Conservation (phyloP, 2,113 vertebrate species). For the Erinaceus europaeus region DNA sequence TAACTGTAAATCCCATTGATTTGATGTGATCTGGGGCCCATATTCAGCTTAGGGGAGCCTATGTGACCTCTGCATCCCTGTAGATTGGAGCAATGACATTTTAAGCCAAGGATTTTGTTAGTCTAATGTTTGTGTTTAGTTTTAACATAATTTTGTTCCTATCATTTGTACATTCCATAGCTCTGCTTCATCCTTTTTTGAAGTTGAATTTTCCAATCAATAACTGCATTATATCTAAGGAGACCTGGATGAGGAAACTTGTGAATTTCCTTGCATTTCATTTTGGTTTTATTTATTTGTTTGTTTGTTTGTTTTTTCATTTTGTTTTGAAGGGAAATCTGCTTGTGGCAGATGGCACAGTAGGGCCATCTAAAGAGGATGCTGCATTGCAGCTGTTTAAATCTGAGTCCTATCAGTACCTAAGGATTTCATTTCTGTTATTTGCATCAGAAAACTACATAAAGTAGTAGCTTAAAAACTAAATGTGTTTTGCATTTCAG, state of each 20-base stretch:
- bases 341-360: background rate
- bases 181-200: background rate
- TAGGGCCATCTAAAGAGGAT: background rate
- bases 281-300: background rate
- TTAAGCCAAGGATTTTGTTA: background rate
- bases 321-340: background rate
- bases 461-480: background rate
- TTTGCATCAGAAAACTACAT: background rate
- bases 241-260: background rate
- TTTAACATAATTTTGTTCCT: constrained; percentile 26
- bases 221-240: background rate
- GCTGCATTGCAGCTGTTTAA: accelerated
- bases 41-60: too few relatives aligned
- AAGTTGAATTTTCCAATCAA: background rate
- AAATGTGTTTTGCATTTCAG: constrained; percentile 81
- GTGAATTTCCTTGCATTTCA: too few relatives aligned
- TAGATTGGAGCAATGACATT: background rate
- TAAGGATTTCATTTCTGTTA: background rate
- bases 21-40: too few relatives aligned
- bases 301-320: background rate
- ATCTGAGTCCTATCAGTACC: background rate
- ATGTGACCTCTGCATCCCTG: too few relatives aligned
- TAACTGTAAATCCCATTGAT: too few relatives aligned
- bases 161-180: background rate
- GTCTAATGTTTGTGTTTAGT: background rate